phyloP scores from a whole-genome alignment of 2,888 invertebrate genomes.

The Stomorhina lunata region DNA sequence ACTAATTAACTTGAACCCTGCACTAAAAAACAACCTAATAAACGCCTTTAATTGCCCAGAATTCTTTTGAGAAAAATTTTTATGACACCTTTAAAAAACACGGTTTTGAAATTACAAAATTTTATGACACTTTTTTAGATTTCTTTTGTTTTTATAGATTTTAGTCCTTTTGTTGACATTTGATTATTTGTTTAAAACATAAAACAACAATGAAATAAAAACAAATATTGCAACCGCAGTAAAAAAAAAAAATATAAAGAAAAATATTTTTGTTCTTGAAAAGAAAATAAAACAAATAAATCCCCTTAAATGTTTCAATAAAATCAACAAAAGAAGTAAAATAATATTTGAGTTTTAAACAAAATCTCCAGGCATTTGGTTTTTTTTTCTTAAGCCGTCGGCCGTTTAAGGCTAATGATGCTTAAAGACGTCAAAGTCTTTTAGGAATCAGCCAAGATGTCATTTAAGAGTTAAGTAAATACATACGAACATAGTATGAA shows the following conservation, averaged over 20 bases:
- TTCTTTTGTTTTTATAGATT: too few relatives aligned
- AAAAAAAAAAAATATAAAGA: conserved; percentile 44
- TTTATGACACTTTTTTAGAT: conserved; percentile 44
- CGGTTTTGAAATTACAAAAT: conserved; percentile 28
- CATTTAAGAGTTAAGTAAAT: conserved; percentile 14
- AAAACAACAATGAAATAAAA: conserved; percentile 5
- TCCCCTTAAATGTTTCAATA: conserved; percentile 32
- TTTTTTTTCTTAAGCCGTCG: conserved; percentile 37
- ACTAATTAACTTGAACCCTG: conserved; percentile 54
- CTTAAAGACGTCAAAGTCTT: neutral
- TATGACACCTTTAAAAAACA: conserved; percentile 52
- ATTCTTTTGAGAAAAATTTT: conserved; percentile 43
- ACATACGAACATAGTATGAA: neutral
- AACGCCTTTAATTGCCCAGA: conserved; percentile 42
- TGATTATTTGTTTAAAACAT: conserved; percentile 35
- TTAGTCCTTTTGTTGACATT: conserved; percentile 39
- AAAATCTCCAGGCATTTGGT: conserved; percentile 6
- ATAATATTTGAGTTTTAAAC: neutral
- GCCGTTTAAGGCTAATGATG: conserved; percentile 37
- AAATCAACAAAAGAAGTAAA: neutral
- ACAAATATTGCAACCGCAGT: conserved; percentile 58
- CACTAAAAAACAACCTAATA: conserved; percentile 34
- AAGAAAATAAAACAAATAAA: conserved; percentile 37
- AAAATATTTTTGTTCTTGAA: conserved; percentile 5
- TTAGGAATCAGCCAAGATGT: neutral